Evolutionary conservation across 2,888 invertebrate genomes (phyloP).

Genomic region (Amiota minor): DNA sequence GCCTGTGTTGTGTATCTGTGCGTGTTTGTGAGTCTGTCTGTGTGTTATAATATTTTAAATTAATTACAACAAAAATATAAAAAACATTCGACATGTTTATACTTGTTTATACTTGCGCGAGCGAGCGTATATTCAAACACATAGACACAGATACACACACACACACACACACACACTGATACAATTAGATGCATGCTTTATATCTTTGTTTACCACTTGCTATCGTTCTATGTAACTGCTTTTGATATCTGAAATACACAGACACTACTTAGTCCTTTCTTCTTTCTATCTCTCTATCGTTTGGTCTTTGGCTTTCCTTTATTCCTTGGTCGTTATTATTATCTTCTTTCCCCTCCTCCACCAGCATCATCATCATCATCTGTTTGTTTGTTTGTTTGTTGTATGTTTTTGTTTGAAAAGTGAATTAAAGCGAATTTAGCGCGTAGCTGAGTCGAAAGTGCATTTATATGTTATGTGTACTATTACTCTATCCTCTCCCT

Average conservation of each 20-base stretch:
- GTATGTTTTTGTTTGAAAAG: slow-evolving; percentile 61
- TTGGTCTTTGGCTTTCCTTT: too few species aligned
- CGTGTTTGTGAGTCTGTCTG: slow-evolving; percentile 12
- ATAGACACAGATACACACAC: not conserved
- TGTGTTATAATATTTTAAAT: slow-evolving; percentile 70
- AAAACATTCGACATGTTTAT: slow-evolving; percentile 31
- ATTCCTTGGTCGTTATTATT: too few species aligned
- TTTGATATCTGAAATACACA: too few species aligned
- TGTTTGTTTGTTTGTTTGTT: slow-evolving; percentile 27
- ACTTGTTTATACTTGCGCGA: slow-evolving; percentile 16
- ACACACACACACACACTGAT: not conserved
- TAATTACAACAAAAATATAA: slow-evolving; percentile 67
- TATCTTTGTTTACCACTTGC: slow-evolving; percentile 37
- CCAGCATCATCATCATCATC: too few species aligned
- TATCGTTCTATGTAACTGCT: too few species aligned
- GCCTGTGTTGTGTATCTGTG: too few species aligned
- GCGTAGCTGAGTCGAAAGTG: slow-evolving; percentile 58
- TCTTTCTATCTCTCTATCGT: too few species aligned
- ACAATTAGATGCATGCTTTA: not conserved
- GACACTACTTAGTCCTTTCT: too few species aligned
- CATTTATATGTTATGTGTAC: slow-evolving; percentile 59
- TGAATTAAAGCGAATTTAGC: slow-evolving; percentile 69
- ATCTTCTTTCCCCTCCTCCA: too few species aligned
- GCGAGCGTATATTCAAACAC: slow-evolving; percentile 5
- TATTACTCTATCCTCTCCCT: slow-evolving; percentile 50